Evolutionary conservation across 2,113 vertebrate species (phyloP).

Genomic region (Bombycilla garrulus): DNA sequence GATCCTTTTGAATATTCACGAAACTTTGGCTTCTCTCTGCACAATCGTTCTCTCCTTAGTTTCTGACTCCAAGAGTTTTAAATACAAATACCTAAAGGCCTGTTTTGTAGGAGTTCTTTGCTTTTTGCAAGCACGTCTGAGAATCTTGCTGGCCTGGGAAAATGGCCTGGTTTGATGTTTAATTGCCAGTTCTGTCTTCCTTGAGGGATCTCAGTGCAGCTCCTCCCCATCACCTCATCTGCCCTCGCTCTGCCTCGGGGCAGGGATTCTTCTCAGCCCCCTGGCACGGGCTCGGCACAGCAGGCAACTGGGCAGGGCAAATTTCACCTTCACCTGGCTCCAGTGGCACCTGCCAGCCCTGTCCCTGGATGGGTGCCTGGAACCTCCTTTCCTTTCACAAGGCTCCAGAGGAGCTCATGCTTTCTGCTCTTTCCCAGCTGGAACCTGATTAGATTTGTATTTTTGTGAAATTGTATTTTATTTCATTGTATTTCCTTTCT

Average conservation of each 20-base stretch:
- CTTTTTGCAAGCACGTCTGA: neutral
- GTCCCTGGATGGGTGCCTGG: rapidly evolving
- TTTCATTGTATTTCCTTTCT: neutral
- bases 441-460: neutral
- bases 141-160: neutral
- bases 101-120: neutral
- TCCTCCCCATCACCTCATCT: neutral
- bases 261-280: neutral
- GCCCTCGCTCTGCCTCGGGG: neutral
- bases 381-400: neutral
- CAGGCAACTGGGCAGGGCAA: neutral
- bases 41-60: neutral
- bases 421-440: neutral
- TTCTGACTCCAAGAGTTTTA: neutral
- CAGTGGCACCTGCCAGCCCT: neutral
- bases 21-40: neutral
- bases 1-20: neutral
- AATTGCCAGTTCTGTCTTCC: neutral
- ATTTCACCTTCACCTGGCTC: neutral
- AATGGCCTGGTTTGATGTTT: neutral
- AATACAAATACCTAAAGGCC: neutral
- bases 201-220: neutral
- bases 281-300: neutral
- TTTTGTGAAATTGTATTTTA: neutral
- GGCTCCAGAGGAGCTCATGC: neutral